Base-by-base conservation (phyloP, 2,113 vertebrate species). In the Colaptes auratus region DNA sequence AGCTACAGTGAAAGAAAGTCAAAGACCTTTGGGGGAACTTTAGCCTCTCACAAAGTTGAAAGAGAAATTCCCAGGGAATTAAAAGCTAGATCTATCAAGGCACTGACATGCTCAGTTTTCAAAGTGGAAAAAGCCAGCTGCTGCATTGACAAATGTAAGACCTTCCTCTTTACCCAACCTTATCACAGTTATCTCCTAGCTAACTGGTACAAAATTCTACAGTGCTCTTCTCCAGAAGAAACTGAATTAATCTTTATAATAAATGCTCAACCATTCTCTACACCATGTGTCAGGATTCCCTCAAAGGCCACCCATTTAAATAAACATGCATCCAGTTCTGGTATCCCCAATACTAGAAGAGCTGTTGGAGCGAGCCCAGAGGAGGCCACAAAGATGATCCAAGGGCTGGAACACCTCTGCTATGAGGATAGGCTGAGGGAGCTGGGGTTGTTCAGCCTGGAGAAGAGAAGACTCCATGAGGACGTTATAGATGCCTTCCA, bases 111-210 rank as follows among this genome's bases (percentile, higher is more conserved):
- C 58, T 94, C 92, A 73, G 55, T 95, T 96, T 96, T 90, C 93
- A 86, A 91, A 94, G 66, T 95, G 93, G 94, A 97, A 96, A 96
- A 95, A 91, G 88, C 53, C 96, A 97, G 93, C 90, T 96, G 94
- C 90, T 86, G 73, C 76, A 82, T 10, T 86, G 82, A 72, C 89
- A 90, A 93, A 28, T 67, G 53, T 61, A 76, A 95, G 76, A 81
- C 63, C n/a, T 86, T 90, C 31, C 31, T 71, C 85, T 88, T 85
- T 36, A 89, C 28, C 44, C 86, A 88, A 79, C 39, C 73, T 46
- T 74, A 71, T n/a, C 60, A n/a, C 74, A 88, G 65, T 71, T 78
- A 78, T 52, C 55, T 84, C 50, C 73, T 12, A 48, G 67, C 28
- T 75, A 95, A 91, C 42, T 55, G 79, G 39, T 85, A 88, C 5